These are phyloP conservation scores for Seriola rivoliana DNA, from an alignment of 2,113 vertebrate genomes.

Conservation along the genomic window DNA sequence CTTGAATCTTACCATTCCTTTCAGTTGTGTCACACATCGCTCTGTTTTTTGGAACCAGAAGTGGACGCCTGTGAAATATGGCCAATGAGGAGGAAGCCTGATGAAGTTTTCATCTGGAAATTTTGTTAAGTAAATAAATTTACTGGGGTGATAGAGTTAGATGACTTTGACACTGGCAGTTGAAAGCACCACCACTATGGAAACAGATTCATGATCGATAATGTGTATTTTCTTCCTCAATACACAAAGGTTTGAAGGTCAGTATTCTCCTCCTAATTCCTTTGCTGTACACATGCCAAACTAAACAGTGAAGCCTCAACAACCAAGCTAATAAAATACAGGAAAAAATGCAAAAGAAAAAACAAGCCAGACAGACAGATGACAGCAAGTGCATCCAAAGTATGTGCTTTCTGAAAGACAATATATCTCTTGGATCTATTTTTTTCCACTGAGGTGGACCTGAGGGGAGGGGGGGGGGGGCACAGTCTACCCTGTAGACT, in stretches of 20 bases:
- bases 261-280: background rate
- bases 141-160: background rate
- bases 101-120: background rate
- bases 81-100: too few species aligned
- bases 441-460: constrained; percentile 44
- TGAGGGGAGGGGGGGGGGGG: constrained; percentile 39
- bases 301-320: background rate
- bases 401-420: constrained; percentile 14
- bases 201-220: background rate
- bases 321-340: constrained; percentile 8
- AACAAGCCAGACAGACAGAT: constrained; percentile 1
- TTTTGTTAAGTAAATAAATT: background rate
- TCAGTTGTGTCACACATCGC: background rate
- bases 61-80: background rate
- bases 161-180: background rate
- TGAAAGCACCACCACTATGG: background rate
- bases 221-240: too few species aligned
- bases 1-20: background rate
- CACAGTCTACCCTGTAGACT: constrained; percentile 58
- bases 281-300: constrained; percentile 1
- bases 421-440: constrained; percentile 40
- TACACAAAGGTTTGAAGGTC: background rate
- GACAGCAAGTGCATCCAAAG: constrained; percentile 14
- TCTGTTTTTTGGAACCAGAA: background rate
- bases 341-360: constrained; percentile 18